Conservation (phyloP, 2,888 invertebrate genomes). For the Cryptophagus acutangulus region DNA sequence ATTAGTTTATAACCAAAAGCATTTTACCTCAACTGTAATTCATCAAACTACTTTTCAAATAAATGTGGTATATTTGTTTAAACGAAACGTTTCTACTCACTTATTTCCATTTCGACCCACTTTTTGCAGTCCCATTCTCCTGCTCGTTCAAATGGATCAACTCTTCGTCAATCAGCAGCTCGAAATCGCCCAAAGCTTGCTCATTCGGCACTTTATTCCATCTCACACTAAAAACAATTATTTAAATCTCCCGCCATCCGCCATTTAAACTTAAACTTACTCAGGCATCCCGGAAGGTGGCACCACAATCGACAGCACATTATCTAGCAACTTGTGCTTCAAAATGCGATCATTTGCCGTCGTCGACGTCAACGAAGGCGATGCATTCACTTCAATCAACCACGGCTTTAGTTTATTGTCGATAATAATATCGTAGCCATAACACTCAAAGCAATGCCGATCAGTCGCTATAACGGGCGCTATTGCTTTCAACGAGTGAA, state of each 20-base stretch:
- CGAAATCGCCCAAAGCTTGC: conserved; percentile 79
- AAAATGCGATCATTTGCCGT: conserved; percentile 91
- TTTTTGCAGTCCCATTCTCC: conserved; percentile 27
- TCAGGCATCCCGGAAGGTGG: conserved; percentile 87
- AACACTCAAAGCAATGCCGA: conserved; percentile 88
- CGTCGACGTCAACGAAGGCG: conserved; percentile 89
- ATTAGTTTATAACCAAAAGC: too few species aligned
- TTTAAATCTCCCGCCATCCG: not conserved
- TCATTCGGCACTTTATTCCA: conserved; percentile 77
- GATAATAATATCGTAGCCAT: conserved; percentile 94
- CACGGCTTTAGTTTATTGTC: conserved; percentile 92
- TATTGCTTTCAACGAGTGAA: conserved; percentile 89
- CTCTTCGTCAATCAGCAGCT: conserved; percentile 80
- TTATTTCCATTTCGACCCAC: conserved; percentile 37
- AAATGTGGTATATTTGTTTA: conserved; percentile 22
- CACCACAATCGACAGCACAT: conserved; percentile 83
- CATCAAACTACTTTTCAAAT: too few species aligned
- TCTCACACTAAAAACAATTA: conserved; percentile 55
- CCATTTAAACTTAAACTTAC: conserved; percentile 46
- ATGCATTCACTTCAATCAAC: conserved; percentile 93
- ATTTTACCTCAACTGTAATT: too few species aligned
- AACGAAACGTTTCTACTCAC: conserved; percentile 1
- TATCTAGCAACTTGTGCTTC: conserved; percentile 90
- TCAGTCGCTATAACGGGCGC: conserved; percentile 91
- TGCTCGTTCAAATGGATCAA: conserved; percentile 58